Evolutionary conservation across 2,113 vertebrate species (phyloP), one percentile per base, ranked within the genome.

Genomic region (Empidonax alnorum): DNA sequence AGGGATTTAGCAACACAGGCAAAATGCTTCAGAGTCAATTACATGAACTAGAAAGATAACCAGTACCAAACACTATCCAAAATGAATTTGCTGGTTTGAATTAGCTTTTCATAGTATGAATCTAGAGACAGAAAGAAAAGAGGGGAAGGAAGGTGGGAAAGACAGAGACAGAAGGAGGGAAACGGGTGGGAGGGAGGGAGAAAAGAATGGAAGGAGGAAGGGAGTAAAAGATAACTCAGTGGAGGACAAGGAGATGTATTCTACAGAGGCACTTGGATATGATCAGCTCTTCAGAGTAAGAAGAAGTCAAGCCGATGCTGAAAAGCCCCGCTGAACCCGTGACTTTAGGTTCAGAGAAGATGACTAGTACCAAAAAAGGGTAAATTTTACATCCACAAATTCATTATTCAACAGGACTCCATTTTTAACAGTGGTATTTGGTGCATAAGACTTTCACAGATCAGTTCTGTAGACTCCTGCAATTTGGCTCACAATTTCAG

Each of bases 401-500:
- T 59, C 50, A 67, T 74, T 67, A 86, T 44, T 47, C 1, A 5
- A 59, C 23, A 80, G 19, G 59, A 10, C 9, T 49, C 24, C 52
- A 50, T 62, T 84, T 81, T 81, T 89, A 92, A 56, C 69, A 53
- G 15, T 30, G 59, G 9, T 87, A 75, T 88, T 74, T 90, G 72
- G 37, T 61, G 27, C 1, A 1, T 30, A 65, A 85, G 53, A 61
- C 8, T 76, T 87, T 41, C 53, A 83, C 21, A 77, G 39, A 66
- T 33, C 53, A 88, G 18, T 62, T 44, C 47, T 72, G 25, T 7
- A 82, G 52, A 75, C 14, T 33, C 35, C n/a, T 85, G 46, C 44
- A 87, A 77, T 92, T 74, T 71, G 63, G 25, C 46, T 90, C 31
- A n/a, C 47, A 76, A 39, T n/a, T 95, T 95, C 75, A 83, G 49